A percentile compares a stretch with the other conserved stretches of the same genome.
These are phyloP conservation scores for Anagrus nilaparvatae DNA, from an alignment of 1,140 invertebrate species.

Conservation along the genomic window DNA sequence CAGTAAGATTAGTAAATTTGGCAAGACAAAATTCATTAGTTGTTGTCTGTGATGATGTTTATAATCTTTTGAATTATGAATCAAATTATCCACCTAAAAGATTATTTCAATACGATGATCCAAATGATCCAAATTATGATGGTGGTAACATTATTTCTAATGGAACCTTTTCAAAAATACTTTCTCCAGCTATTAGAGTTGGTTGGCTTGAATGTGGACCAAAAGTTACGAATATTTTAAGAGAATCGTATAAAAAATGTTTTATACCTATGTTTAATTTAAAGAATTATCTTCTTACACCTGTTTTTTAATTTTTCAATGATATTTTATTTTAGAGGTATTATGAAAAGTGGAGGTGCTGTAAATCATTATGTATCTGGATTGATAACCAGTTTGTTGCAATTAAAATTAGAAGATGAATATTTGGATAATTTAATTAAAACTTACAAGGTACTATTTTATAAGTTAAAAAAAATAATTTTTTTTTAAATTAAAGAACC, in stretches of 20 bases:
- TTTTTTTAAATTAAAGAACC: background rate
- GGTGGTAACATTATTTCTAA: slow-evolving; percentile 54
- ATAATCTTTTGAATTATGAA: slow-evolving; percentile 52
- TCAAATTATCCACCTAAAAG: slow-evolving; percentile 38
- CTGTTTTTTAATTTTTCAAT: slow-evolving; percentile 6
- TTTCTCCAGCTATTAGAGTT: slow-evolving; percentile 52
- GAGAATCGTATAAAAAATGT: slow-evolving; percentile 32
- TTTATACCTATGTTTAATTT: slow-evolving; percentile 3
- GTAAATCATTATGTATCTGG: slow-evolving; percentile 53
- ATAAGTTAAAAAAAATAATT: slow-evolving; percentile 2
- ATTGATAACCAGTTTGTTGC: slow-evolving; percentile 44
- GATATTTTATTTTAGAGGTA: slow-evolving; percentile 36
- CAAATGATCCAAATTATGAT: slow-evolving; percentile 32
- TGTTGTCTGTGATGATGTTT: slow-evolving; percentile 56
- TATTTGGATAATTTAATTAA: slow-evolving; percentile 38
- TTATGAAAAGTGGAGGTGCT: slow-evolving; percentile 48
- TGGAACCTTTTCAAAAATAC: slow-evolving; percentile 57
- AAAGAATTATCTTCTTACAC: slow-evolving; percentile 2
- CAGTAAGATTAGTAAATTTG: slow-evolving; percentile 41
- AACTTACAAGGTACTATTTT: slow-evolving; percentile 33
- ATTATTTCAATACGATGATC: slow-evolving; percentile 46
- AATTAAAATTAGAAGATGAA: slow-evolving; percentile 41
- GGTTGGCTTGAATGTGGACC: slow-evolving; percentile 56
- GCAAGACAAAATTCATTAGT: slow-evolving; percentile 48
- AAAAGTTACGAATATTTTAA: slow-evolving; percentile 36